A percentile compares a stretch with the other conserved stretches of the same genome.
Evolutionary conservation across 2,797 vertebrate genomes (phyloP).

Genomic region (Cyprinodon diabolis): DNA sequence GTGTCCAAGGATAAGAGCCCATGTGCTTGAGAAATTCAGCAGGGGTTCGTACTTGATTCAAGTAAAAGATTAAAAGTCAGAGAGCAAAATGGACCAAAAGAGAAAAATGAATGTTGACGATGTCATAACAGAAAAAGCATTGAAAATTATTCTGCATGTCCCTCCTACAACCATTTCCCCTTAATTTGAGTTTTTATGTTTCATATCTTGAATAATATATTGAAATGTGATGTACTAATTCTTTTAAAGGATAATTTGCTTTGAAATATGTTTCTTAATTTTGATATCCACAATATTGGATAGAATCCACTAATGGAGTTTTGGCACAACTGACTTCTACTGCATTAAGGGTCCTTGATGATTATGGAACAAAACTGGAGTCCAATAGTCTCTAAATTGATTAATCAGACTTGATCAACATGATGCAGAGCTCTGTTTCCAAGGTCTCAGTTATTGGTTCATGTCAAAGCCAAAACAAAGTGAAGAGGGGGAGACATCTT

Average conservation of each 20-base stretch:
- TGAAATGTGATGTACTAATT: conserved; percentile 38
- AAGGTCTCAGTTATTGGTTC: conserved; percentile 3
- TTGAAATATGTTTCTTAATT: conserved; percentile 39
- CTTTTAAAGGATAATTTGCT: conserved; percentile 65
- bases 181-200: conserved; percentile 64
- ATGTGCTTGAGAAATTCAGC: conserved; percentile 62
- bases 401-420: conserved; percentile 13
- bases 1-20: conserved; percentile 69
- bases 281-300: conserved; percentile 22
- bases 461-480: not conserved
- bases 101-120: conserved; percentile 55
- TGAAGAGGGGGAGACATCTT: not conserved
- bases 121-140: conserved; percentile 59
- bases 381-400: conserved; percentile 6
- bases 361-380: conserved; percentile 1
- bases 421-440: not conserved
- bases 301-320: not conserved
- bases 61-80: conserved; percentile 50
- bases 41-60: conserved; percentile 49
- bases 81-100: conserved; percentile 48
- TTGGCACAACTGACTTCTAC: not conserved
- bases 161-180: conserved; percentile 26
- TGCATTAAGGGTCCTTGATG: not conserved
- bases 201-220: conserved; percentile 47
- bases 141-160: conserved; percentile 27